Conservation (phyloP, 2,113 vertebrate species). For the Nettapus auritus region DNA sequence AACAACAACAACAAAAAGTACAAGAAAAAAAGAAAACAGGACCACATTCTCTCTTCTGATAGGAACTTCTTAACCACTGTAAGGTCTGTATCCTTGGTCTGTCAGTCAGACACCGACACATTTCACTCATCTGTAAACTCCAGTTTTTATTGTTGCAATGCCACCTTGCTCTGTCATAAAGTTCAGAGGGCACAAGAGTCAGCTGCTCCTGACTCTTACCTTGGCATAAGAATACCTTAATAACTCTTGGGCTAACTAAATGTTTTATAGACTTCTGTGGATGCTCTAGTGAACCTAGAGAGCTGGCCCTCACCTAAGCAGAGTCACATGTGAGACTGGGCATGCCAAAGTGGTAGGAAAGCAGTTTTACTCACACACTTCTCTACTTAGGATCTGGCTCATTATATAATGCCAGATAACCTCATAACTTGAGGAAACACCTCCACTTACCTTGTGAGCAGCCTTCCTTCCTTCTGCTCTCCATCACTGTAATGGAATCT, state of each 20-base stretch:
- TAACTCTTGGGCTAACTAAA: not conserved
- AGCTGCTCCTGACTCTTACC: not conserved
- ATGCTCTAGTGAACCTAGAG: accelerated
- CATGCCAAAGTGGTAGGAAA: not conserved
- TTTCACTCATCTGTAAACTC: not conserved
- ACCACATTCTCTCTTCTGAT: not conserved
- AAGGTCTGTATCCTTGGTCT: not conserved
- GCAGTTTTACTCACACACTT: not conserved
- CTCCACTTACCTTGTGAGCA: not conserved
- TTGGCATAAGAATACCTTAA: not conserved
- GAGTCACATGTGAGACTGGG: not conserved
- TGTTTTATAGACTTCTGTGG: not conserved
- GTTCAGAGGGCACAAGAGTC: not conserved
- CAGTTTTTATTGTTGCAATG: not conserved
- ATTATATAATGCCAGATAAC: not conserved
- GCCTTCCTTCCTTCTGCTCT: not conserved
- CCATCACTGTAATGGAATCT: not conserved
- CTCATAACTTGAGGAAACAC: not conserved
- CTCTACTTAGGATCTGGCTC: not conserved
- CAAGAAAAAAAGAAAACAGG: not conserved
- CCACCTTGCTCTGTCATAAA: not conserved
- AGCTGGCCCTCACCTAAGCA: not conserved
- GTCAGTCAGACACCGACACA: not conserved
- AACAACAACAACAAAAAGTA: not conserved
- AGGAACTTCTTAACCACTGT: not conserved